Percentiles rank a stretch among this genome's conserved stretches.
These are phyloP conservation scores for Callorhinus ursinus DNA, from an alignment of 2,113 vertebrate species.

Conservation along the genomic window DNA sequence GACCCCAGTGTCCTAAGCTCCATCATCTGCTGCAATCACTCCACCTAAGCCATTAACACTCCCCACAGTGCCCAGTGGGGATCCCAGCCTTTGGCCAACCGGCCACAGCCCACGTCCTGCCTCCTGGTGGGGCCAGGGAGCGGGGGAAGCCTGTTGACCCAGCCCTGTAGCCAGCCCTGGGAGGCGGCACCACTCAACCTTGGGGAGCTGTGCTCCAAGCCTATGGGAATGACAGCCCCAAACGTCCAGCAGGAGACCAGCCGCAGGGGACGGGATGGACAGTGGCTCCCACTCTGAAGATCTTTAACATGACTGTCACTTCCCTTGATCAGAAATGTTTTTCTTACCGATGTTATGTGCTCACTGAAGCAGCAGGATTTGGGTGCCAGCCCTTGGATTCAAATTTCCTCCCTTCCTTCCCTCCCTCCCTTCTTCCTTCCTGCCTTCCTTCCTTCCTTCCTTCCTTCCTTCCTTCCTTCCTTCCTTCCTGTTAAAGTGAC, in stretches of 20 bases:
- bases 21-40: not conserved
- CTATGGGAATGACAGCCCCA: not conserved
- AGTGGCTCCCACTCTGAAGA: not conserved
- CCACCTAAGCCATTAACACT: not conserved
- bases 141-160: not conserved
- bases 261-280: not conserved
- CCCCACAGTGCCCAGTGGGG: not conserved
- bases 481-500: not conserved
- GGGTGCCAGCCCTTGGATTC: not conserved
- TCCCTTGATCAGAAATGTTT: not conserved
- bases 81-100: not conserved
- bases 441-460: too few species aligned
- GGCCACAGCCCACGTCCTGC: too few species aligned
- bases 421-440: fast-evolving
- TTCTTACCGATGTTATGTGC: not conserved
- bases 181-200: not conserved
- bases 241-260: not conserved
- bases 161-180: not conserved
- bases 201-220: too few species aligned
- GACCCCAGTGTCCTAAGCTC: not conserved
- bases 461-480: too few species aligned
- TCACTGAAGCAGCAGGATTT: not conserved
- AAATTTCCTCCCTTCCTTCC: not conserved
- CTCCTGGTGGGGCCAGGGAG: not conserved
- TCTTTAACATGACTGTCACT: not conserved